These are phyloP conservation scores for Pachyseris speciosa DNA, from an alignment of 64 coral and sea anemone genomes.

Conservation along the genomic window DNA sequence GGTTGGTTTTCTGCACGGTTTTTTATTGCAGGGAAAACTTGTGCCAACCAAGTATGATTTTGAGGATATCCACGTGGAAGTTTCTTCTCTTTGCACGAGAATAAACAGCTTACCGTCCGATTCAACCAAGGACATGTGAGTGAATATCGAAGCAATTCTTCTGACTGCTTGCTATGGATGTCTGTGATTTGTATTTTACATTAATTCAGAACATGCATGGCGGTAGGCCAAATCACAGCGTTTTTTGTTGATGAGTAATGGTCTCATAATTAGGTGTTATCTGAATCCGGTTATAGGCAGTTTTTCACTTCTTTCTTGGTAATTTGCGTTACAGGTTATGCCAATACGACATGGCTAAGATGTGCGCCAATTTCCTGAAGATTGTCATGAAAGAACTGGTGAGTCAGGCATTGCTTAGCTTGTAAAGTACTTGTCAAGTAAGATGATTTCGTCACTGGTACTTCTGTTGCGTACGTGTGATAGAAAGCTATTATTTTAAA, in stretches of 20 bases:
- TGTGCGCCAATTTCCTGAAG: conserved; percentile 95
- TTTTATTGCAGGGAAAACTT: conserved; percentile 21
- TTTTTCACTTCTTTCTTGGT: neutral
- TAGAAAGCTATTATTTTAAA: no score
- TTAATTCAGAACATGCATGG: no score
- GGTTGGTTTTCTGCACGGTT: neutral
- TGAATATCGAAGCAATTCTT: neutral
- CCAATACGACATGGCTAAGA: conserved; percentile 95
- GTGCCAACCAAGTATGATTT: conserved; percentile 84
- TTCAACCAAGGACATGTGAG: conserved; percentile 78
- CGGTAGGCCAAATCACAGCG: no score
- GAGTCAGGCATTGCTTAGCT: neutral
- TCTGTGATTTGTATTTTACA: no score
- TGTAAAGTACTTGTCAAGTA: no score
- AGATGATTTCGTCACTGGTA: no score
- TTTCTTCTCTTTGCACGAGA: conserved; percentile 81
- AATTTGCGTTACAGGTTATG: conserved; percentile 72
- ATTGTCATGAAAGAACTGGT: conserved; percentile 95
- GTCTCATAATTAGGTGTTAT: no score
- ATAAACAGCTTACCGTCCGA: conserved; percentile 82
- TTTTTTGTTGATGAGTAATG: no score
- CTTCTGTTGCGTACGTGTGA: no score
- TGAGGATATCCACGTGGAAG: conserved; percentile 80
- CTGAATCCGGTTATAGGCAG: neutral
- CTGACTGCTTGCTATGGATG: neutral